Conservation (phyloP, 2,888 invertebrate genomes). For the Amblyteles armatorius region DNA sequence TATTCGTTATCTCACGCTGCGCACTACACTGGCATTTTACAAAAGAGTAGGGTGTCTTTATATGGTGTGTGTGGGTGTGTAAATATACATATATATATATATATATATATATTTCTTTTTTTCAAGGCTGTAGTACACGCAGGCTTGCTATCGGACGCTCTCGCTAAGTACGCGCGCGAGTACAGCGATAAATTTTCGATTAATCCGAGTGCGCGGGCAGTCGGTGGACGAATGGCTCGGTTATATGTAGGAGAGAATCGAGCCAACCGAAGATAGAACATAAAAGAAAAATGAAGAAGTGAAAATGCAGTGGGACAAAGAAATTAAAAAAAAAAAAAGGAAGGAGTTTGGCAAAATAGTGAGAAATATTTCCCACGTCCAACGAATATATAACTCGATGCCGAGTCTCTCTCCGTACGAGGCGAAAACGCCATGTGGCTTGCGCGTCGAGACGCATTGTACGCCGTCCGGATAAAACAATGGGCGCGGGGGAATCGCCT, state of each 20-base stretch:
- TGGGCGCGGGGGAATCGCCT: constrained; percentile 75
- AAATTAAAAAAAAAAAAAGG: not conserved
- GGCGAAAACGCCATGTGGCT: constrained; percentile 78
- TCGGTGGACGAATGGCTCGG: constrained; percentile 47
- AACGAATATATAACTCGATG: constrained; percentile 9
- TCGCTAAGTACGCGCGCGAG: constrained; percentile 36
- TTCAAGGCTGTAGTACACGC: not conserved
- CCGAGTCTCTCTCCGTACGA: constrained; percentile 52
- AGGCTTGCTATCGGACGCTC: constrained; percentile 31
- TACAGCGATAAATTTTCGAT: constrained; percentile 57
- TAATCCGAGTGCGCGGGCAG: constrained; percentile 45
- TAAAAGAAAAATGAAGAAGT: constrained; percentile 54
- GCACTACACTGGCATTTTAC: not conserved
- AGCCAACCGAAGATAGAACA: constrained; percentile 30
- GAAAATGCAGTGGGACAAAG: constrained; percentile 7
- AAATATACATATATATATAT: not conserved
- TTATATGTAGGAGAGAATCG: constrained; percentile 19
- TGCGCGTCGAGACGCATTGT: constrained; percentile 77
- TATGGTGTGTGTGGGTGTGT: not conserved
- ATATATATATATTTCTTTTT: not conserved
- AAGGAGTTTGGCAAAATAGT: constrained; percentile 44
- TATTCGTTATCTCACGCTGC: constrained; percentile 38
- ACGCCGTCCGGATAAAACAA: constrained; percentile 77
- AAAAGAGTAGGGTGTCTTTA: not conserved
- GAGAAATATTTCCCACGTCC: constrained; percentile 72